These are phyloP conservation scores for Escarpia spicata DNA, from an alignment of 2,888 invertebrate species.

Conservation along the genomic window DNA sequence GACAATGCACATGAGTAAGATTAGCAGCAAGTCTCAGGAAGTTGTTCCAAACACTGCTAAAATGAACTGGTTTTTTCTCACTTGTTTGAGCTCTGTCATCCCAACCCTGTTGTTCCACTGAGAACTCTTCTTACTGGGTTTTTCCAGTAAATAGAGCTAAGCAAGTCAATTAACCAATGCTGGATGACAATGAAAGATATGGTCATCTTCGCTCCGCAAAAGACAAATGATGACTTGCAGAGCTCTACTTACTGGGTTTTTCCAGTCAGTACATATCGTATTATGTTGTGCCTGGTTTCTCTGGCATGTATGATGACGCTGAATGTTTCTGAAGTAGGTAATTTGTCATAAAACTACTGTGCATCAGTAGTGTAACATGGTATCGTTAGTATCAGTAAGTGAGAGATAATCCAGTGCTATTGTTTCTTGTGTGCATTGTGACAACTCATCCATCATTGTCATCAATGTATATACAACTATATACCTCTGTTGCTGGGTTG, in stretches of 20 bases:
- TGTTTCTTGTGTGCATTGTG: not conserved
- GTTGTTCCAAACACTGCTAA: not conserved
- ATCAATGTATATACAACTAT: not conserved
- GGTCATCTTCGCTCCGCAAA: no score
- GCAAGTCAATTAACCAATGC: no score
- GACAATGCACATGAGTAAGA: no score
- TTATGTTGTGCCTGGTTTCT: not conserved
- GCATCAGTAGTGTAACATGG: not conserved
- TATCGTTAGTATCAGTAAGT: not conserved
- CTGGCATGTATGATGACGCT: not conserved
- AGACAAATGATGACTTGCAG: no score
- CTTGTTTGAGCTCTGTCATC: not conserved
- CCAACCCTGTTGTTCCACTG: not conserved
- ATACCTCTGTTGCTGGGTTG: not conserved
- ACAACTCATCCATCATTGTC: not conserved
- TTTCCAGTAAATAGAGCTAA: no score
- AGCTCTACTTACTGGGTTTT: not conserved
- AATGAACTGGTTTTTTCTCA: not conserved
- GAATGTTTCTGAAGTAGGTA: not conserved
- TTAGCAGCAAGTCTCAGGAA: not conserved
- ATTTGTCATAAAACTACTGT: not conserved
- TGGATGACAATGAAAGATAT: no score
- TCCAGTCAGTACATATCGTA: not conserved
- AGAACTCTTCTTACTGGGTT: no score
- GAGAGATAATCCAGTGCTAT: not conserved